Evolutionary conservation across 2,888 invertebrate species (phyloP).

Genomic region (Idaea biselata): DNA sequence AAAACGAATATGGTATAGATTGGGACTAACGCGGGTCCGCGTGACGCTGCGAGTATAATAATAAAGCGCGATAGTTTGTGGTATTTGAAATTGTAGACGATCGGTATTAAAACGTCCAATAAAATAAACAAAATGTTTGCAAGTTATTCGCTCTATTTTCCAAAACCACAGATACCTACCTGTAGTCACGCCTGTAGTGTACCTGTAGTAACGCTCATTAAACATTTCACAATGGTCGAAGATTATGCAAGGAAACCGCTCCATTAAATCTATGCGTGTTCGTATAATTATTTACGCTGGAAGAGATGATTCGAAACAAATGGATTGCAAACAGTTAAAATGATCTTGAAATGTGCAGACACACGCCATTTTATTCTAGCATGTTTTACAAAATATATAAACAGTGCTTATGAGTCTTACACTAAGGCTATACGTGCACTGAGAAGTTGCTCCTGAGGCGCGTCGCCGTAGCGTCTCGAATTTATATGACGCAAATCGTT

Average conservation of each 20-base stretch:
- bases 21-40: too few relatives aligned
- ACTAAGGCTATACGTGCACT: too few relatives aligned
- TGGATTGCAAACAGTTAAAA: conserved; percentile 1
- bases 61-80: too few relatives aligned
- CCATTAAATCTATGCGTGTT: conserved; percentile 21
- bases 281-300: neutral
- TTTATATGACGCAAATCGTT: too few relatives aligned
- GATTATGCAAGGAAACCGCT: conserved; percentile 27
- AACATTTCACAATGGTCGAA: conserved; percentile 26
- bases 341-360: neutral
- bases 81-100: too few relatives aligned
- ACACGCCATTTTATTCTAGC: neutral
- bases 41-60: too few relatives aligned
- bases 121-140: conserved; percentile 8
- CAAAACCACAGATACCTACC: conserved; percentile 15
- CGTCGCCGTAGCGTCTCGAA: too few relatives aligned
- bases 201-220: conserved; percentile 26
- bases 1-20: too few relatives aligned
- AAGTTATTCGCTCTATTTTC: conserved; percentile 24
- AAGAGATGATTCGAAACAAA: neutral
- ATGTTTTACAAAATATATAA: neutral
- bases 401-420: too few relatives aligned
- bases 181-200: too few relatives aligned
- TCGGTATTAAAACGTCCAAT: too few relatives aligned
- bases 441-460: too few relatives aligned